These are phyloP conservation scores for Cynodonichthys magdalenae DNA, from an alignment of 2,797 vertebrate genomes.

Conservation along the genomic window DNA sequence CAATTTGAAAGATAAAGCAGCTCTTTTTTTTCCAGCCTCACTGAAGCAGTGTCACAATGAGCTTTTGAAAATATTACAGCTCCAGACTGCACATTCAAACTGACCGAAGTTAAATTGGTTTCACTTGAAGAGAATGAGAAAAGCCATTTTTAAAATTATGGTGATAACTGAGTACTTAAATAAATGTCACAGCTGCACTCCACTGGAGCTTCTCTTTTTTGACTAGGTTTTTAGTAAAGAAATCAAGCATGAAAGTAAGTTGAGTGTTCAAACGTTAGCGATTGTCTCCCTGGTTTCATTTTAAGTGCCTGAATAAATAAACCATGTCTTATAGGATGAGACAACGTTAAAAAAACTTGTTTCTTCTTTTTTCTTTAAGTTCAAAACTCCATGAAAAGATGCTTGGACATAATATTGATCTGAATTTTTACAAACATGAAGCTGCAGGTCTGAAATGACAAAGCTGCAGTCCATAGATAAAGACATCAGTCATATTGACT, in stretches of 20 bases:
- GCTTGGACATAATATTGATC: conserved; percentile 28
- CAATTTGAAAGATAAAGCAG: conserved; percentile 48
- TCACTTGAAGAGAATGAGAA: conserved; percentile 44
- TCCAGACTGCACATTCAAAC: conserved; percentile 43
- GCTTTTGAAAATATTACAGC: conserved; percentile 43
- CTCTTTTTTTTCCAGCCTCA: conserved; percentile 15
- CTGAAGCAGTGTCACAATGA: conserved; percentile 26
- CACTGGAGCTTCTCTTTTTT: conserved; percentile 43
- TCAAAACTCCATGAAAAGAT: conserved; percentile 24
- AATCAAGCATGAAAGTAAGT: conserved; percentile 68
- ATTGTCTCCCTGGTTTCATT: conserved; percentile 48
- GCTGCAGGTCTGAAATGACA: conserved; percentile 31
- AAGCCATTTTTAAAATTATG: conserved; percentile 48
- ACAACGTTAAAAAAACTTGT: conserved; percentile 25
- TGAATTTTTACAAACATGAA: conserved; percentile 41
- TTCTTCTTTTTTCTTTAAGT: conserved; percentile 47
- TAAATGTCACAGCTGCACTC: conserved; percentile 73
- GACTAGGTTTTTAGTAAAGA: conserved; percentile 42
- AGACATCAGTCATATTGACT: conserved; percentile 57
- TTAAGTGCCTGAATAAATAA: conserved; percentile 46
- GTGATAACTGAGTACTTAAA: conserved; percentile 64
- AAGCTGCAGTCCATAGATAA: conserved; percentile 56
- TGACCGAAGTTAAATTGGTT: conserved; percentile 52
- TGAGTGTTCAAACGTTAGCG: conserved; percentile 60
- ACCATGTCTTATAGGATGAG: conserved; percentile 61